These are phyloP conservation scores for Otocyon megalotis DNA, from an alignment of 2,113 vertebrate genomes.

Conservation along the genomic window DNA sequence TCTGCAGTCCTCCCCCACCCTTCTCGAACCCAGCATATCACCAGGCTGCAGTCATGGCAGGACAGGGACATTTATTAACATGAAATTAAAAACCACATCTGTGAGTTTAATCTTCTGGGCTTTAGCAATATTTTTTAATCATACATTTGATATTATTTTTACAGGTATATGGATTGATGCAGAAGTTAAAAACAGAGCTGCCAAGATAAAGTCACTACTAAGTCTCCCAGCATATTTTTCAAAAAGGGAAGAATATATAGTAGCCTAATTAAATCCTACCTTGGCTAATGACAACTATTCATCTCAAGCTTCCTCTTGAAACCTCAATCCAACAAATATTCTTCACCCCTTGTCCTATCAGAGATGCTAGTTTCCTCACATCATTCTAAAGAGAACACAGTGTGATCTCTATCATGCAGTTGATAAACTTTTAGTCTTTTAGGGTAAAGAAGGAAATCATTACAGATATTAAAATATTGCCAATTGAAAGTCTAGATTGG, in stretches of 20 bases:
- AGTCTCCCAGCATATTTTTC: background rate
- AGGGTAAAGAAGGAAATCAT: background rate
- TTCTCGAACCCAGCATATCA: background rate
- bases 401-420: too few species aligned
- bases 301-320: background rate
- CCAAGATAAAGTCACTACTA: background rate
- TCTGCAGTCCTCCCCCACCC: background rate
- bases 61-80: background rate
- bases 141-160: background rate
- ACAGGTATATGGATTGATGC: background rate
- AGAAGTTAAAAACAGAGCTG: slow-evolving; percentile 39
- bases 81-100: background rate
- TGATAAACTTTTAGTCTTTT: background rate
- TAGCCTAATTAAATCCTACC: background rate
- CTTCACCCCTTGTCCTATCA: background rate
- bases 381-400: background rate
- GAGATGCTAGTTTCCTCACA: background rate
- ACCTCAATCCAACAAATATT: background rate
- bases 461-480: background rate
- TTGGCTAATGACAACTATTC: background rate
- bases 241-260: background rate
- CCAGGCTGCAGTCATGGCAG: background rate
- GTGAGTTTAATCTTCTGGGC: background rate
- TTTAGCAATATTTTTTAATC: background rate
- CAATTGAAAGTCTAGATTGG: background rate